Evolutionary conservation across 53 echinoderm and acorn worm species (phyloP).

Genomic region (Holothuria scabra): DNA sequence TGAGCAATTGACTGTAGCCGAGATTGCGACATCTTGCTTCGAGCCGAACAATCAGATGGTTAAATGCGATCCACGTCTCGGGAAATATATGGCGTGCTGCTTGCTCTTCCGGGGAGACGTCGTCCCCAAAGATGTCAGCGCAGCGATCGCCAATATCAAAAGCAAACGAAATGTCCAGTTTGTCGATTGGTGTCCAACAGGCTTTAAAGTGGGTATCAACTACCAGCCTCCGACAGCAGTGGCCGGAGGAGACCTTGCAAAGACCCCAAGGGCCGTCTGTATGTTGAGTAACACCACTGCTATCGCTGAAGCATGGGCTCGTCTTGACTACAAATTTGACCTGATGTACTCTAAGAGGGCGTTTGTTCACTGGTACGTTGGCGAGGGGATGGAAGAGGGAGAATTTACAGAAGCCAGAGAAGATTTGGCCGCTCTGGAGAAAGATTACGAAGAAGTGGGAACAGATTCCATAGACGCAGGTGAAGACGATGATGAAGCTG

Average conservation of each 20-base stretch:
- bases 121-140: slow-evolving; percentile 69
- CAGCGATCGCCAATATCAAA: slow-evolving; percentile 81
- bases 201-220: too few species aligned
- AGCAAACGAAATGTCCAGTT: slow-evolving; percentile 67
- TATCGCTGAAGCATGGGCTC: slow-evolving; percentile 28
- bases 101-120: slow-evolving; percentile 68
- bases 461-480: too few species aligned
- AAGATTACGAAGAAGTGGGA: too few species aligned
- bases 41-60: slow-evolving; percentile 62
- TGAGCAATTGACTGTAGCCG: slow-evolving; percentile 61
- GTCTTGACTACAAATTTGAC: not conserved
- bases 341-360: too few species aligned
- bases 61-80: slow-evolving; percentile 69
- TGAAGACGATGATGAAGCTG: too few species aligned
- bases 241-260: not conserved
- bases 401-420: too few species aligned
- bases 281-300: slow-evolving; percentile 62
- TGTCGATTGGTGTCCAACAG: too few species aligned
- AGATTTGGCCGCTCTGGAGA: too few species aligned
- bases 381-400: too few species aligned
- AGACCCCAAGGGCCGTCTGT: not conserved
- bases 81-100: slow-evolving; percentile 96
- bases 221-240: too few species aligned
- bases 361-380: too few species aligned
- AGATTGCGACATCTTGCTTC: slow-evolving; percentile 51